Evolutionary conservation across 2,797 vertebrate genomes (phyloP).

Genomic region (Brachymystax lenok): DNA sequence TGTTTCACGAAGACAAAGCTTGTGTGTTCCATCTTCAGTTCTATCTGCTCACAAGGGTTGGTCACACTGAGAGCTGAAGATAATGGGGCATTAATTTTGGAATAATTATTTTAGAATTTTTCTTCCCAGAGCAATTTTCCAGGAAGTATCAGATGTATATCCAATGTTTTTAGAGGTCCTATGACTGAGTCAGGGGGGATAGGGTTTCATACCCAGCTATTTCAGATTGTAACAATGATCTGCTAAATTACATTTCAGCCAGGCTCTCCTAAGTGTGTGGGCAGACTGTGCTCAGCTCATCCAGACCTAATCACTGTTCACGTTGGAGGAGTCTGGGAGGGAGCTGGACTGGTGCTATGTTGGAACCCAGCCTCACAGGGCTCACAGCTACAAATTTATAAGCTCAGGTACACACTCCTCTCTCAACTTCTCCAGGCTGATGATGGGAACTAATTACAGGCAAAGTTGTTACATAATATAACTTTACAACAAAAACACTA

Average conservation of each 20-base stretch:
- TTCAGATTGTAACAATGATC: not conserved
- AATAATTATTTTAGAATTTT: not conserved
- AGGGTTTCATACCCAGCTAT: not conserved
- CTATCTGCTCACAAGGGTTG: not conserved
- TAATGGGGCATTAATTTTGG: constrained; percentile 5
- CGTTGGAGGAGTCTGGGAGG: not conserved
- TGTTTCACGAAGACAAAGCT: not conserved
- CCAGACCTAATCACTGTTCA: not conserved
- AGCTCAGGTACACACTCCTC: not conserved
- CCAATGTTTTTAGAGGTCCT: not conserved
- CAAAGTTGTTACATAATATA: not conserved
- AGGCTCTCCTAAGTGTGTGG: not conserved
- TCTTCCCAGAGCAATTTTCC: not conserved
- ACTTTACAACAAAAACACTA: not conserved
- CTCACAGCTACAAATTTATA: not conserved
- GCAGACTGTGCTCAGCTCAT: not conserved
- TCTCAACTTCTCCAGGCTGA: no score
- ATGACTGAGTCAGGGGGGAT: not conserved
- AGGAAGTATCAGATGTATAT: not conserved
- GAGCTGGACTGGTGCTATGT: not conserved
- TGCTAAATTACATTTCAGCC: not conserved
- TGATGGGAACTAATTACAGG: not conserved
- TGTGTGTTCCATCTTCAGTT: constrained; percentile 1
- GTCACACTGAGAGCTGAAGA: constrained; percentile 8
- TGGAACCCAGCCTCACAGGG: not conserved